phyloP scores from a whole-genome alignment of 2,797 vertebrate genomes.

The Sebastiscus tertius region DNA sequence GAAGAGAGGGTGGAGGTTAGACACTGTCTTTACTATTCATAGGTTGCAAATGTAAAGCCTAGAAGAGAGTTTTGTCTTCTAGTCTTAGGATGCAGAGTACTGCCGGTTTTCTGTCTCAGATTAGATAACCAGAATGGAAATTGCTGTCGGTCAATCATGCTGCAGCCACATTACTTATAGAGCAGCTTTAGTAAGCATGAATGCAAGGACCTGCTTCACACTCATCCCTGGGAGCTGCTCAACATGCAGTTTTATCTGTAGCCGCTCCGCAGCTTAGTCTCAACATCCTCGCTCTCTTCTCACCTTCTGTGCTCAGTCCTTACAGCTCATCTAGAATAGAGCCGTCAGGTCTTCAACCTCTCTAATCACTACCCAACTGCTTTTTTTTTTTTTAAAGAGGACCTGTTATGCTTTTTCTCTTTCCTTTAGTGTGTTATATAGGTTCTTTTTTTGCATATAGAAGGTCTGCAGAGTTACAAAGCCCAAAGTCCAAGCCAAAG shows the following conservation, averaged over 20 bases:
- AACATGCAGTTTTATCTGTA: background rate
- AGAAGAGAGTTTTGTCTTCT: background rate
- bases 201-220: background rate
- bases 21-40: background rate
- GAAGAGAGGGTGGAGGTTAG: slow-evolving; percentile 19
- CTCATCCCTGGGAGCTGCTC: background rate
- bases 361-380: background rate
- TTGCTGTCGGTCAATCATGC: background rate
- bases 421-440: too few relatives aligned
- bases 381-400: background rate
- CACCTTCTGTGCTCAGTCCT: background rate
- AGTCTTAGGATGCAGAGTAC: background rate
- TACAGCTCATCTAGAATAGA: background rate
- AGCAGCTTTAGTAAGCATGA: background rate
- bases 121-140: background rate
- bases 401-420: too few relatives aligned
- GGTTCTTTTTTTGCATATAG: too few relatives aligned
- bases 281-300: background rate
- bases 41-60: background rate
- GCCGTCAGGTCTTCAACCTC: background rate
- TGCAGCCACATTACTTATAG: background rate
- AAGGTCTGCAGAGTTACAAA: too few relatives aligned
- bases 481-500: too few relatives aligned
- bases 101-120: background rate
- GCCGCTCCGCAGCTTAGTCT: background rate